Base-by-base conservation (phyloP, 2,797 vertebrate species). In the Periparus ater region DNA sequence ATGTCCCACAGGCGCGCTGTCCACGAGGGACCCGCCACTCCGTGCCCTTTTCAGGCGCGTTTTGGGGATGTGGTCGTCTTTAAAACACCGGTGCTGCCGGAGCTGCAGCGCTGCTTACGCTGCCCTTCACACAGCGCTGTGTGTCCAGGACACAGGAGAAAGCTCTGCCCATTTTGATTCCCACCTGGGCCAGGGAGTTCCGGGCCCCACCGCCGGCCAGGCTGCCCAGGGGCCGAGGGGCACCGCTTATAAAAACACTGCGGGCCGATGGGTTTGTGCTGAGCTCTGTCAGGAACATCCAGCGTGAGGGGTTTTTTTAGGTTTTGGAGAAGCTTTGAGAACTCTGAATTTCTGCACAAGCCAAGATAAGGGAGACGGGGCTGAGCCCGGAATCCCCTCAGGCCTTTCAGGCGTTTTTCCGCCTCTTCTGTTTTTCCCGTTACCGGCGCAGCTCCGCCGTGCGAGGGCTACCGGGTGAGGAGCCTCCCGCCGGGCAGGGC, bases 41-140 rank as follows among this genome's bases (percentile, higher is more conserved):
- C 1, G 34, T 3, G 36, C 32, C 3, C 0, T 13, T 58, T 11
- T 2, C 4, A 5, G 32, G 15, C 10, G 15, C 10, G 0, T 30
- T 53, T 53, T 22, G 51, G 51, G 12, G 42, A 25, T 3, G 11
- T 0, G 30, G 9, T 13, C 3, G 2, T 20, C 32, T n/a, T 22
- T 1, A 34, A 15, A 74, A 61, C 32, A 25, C 6, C 51, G 5
- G 10, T 3, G 55, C 73, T 61, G 27, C 7, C 44, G 57, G 44
- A 51, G 44, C 45, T 26, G 71, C 25, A 3, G 23, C 21, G 0
- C 61, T 5, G 65, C 40, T 38, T 7, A 1, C 10, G 0, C 3
- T 32, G 26, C 42, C 2, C 58, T 17, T 30, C 29, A 0, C 6
- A 5, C 42, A 10, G 6, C 2, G 7, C 48, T 12, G 48, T 10